phyloP scores from a whole-genome alignment of 2,113 vertebrate species.

The Ornithorhynchus anatinus region DNA sequence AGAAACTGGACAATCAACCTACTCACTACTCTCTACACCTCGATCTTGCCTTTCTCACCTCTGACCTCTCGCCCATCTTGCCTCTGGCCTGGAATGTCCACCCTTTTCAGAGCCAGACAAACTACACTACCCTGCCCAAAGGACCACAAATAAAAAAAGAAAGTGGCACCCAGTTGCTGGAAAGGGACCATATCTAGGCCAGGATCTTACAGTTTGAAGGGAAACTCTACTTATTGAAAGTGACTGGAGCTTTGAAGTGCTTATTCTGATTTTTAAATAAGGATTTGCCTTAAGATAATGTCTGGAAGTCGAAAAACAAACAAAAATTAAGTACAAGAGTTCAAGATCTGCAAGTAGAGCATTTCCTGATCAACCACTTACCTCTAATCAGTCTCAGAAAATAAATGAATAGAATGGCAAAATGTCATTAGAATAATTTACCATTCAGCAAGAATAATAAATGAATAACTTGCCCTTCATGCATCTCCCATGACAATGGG shows the following conservation, averaged over 20 bases:
- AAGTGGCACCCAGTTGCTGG: background rate
- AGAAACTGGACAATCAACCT: background rate
- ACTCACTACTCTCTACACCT: no score
- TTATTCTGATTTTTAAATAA: background rate
- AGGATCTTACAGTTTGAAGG: background rate
- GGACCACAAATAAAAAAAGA: background rate
- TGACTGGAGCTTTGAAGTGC: background rate
- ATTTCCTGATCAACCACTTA: background rate
- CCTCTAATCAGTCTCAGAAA: background rate
- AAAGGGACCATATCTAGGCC: background rate
- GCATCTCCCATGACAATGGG: background rate
- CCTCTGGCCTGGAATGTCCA: background rate
- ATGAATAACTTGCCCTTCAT: background rate
- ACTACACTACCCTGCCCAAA: background rate
- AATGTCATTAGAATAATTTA: background rate
- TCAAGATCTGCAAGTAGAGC: background rate
- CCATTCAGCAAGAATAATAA: background rate
- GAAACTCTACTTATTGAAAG: background rate
- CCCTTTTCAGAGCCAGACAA: background rate
- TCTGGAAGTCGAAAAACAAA: background rate
- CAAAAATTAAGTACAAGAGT: background rate
- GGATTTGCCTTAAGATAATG: background rate
- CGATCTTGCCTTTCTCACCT: background rate
- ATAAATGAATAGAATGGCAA: background rate
- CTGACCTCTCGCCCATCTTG: fast-evolving